phyloP scores from a whole-genome alignment of 2,797 vertebrate species.

The Tiaroga cobitis region DNA sequence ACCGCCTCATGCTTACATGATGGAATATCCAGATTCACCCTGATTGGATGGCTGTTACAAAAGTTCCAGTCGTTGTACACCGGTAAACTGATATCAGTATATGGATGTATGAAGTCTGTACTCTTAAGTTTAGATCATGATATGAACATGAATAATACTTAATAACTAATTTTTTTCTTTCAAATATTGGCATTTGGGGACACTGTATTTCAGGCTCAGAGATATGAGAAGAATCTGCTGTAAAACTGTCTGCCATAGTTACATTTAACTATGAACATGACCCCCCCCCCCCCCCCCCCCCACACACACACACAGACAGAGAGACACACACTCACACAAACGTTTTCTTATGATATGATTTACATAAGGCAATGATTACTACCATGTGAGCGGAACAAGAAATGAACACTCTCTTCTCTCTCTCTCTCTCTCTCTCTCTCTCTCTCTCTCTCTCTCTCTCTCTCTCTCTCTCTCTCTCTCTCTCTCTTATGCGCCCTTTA shows the following conservation, averaged over 20 bases:
- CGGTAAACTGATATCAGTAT: background rate
- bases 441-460: conserved; percentile 26
- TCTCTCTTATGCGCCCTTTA: conserved; percentile 1
- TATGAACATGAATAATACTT: background rate
- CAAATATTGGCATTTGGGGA: background rate
- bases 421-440: background rate
- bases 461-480: conserved; percentile 13
- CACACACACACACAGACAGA: conserved; percentile 61
- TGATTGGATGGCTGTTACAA: conserved; percentile 2
- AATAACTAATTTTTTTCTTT: background rate
- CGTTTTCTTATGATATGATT: conserved; percentile 36
- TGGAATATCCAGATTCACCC: conserved; percentile 11
- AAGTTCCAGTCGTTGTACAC: background rate
- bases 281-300: background rate
- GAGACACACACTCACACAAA: conserved; percentile 57
- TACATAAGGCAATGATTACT: conserved; percentile 27
- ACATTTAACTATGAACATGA: conserved; percentile 32
- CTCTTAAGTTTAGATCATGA: background rate
- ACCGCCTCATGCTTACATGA: background rate
- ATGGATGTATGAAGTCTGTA: background rate
- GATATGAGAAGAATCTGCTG: background rate
- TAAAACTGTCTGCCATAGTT: conserved; percentile 4
- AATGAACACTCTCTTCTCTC: conserved; percentile 30
- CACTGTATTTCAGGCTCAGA: background rate
- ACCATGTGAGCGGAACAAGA: conserved; percentile 30